phyloP scores from a whole-genome alignment of 2,888 invertebrate species.

The Scaptomyza tumidula region DNA sequence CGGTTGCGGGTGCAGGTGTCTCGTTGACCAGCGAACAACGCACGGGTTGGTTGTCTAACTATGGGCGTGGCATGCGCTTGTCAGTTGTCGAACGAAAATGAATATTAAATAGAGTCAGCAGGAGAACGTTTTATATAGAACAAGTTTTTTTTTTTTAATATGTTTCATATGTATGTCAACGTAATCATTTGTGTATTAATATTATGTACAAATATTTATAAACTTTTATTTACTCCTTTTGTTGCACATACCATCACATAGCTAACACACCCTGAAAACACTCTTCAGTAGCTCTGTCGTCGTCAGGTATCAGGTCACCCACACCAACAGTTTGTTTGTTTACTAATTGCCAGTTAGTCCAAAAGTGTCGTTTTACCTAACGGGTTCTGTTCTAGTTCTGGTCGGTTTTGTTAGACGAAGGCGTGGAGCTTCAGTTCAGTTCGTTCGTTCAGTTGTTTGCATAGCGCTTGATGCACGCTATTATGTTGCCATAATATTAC shows the following conservation, averaged over 20 bases:
- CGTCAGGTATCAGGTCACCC: slow-evolving; percentile 18
- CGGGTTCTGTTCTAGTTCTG: slow-evolving; percentile 13
- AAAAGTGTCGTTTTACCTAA: slow-evolving; percentile 45
- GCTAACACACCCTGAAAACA: slow-evolving; percentile 3
- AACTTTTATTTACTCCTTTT: background rate
- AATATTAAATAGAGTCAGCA: background rate
- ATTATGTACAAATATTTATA: background rate
- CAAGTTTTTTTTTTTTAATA: background rate
- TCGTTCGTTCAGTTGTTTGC: slow-evolving; percentile 31
- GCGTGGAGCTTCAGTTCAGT: slow-evolving; percentile 5
- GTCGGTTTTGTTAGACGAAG: slow-evolving; percentile 6
- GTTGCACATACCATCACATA: background rate
- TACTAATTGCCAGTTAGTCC: slow-evolving; percentile 38
- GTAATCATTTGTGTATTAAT: background rate
- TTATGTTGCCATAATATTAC: slow-evolving; percentile 35
- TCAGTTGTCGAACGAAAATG: slow-evolving; percentile 6
- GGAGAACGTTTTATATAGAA: too few relatives aligned
- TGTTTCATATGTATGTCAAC: background rate
- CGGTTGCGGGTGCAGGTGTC: slow-evolving; percentile 12
- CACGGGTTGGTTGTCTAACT: slow-evolving; percentile 46
- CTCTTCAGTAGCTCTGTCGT: slow-evolving; percentile 1
- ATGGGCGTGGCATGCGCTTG: slow-evolving; percentile 29
- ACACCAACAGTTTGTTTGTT: slow-evolving; percentile 32
- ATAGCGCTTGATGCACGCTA: slow-evolving; percentile 20
- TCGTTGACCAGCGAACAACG: slow-evolving; percentile 54